phyloP scores from a whole-genome alignment of 1,140 invertebrate genomes.

The Zaprionus kolodkinae region DNA sequence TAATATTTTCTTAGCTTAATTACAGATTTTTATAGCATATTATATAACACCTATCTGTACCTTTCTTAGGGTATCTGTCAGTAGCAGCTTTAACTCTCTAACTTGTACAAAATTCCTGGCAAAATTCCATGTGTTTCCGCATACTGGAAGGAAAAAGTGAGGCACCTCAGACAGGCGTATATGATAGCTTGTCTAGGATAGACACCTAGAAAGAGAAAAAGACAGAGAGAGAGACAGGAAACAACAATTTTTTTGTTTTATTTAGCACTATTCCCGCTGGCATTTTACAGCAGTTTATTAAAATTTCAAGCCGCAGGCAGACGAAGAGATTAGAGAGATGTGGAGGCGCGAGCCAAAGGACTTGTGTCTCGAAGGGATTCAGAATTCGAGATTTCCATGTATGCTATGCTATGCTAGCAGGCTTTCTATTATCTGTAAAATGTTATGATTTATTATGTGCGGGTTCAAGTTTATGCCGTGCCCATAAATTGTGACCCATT shows the following conservation, averaged over 20 bases:
- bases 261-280: conserved; percentile 8
- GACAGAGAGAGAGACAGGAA: background rate
- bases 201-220: background rate
- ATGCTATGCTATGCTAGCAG: conserved; percentile 30
- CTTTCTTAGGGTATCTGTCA: too few relatives aligned
- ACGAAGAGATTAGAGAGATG: background rate
- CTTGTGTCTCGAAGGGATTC: conserved; percentile 24
- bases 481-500: conserved; percentile 71
- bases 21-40: too few relatives aligned
- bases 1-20: too few relatives aligned
- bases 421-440: conserved; percentile 78
- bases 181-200: background rate
- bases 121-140: background rate
- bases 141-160: background rate
- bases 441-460: conserved; percentile 80
- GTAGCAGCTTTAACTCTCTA: background rate
- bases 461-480: conserved; percentile 72
- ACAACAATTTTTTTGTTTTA: background rate
- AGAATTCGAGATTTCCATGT: conserved; percentile 26
- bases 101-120: background rate
- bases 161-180: conserved; percentile 4
- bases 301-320: conserved; percentile 61
- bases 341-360: background rate
- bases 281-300: conserved; percentile 53
- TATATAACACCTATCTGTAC: too few relatives aligned